phyloP scores from a whole-genome alignment of 2,113 vertebrate species.

The Hippocampus barbouri region DNA sequence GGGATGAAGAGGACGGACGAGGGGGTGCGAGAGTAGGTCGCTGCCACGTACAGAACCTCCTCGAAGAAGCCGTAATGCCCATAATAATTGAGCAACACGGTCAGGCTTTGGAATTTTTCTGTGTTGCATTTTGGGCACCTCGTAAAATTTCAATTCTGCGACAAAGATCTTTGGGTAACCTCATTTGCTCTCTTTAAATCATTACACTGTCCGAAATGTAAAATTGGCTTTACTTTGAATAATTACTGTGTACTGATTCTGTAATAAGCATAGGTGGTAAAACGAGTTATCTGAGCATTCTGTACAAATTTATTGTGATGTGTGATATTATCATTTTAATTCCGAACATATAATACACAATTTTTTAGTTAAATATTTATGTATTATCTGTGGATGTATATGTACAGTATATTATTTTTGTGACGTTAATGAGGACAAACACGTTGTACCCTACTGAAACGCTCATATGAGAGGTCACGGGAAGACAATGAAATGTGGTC shows the following conservation, averaged over 20 bases:
- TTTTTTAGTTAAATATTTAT: neutral
- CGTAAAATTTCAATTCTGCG: neutral
- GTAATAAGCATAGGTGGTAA: neutral
- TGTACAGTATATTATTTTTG: too few species aligned
- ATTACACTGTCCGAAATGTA: neutral
- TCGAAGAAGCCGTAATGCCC: constrained; percentile 25
- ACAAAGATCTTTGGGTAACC: too few species aligned
- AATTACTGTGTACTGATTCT: neutral
- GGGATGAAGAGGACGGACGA: constrained; percentile 22
- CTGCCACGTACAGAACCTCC: constrained; percentile 72
- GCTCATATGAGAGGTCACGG: too few species aligned
- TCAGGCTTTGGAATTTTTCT: constrained; percentile 13
- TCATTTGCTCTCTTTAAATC: neutral
- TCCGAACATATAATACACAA: neutral
- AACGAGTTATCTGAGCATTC: too few species aligned
- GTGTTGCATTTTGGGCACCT: neutral
- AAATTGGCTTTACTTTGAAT: neutral
- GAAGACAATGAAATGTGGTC: too few species aligned
- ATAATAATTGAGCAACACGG: constrained; percentile 32
- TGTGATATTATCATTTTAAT: neutral
- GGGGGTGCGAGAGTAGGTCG: constrained; percentile 12
- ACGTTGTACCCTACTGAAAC: too few species aligned
- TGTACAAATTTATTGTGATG: neutral
- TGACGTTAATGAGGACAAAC: too few species aligned
- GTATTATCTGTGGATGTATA: too few species aligned